Percentiles rank a stretch among this genome's conserved stretches.
Conservation (phyloP, 1,140 invertebrate genomes). For the Macrocentrus cingulum region DNA sequence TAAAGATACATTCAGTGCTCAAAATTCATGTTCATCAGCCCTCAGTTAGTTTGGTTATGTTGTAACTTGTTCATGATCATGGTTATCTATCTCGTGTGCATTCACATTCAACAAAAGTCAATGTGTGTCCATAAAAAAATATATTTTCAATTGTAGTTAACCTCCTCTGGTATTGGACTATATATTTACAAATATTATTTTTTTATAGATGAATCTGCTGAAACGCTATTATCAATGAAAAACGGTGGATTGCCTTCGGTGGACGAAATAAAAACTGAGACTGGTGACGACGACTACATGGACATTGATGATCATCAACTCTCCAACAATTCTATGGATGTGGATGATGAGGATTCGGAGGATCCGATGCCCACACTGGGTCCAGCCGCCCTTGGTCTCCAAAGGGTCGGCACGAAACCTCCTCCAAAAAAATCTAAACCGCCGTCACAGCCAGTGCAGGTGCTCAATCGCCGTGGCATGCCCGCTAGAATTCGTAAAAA, state of each 20-base stretch:
- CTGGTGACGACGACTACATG: constrained; percentile 65
- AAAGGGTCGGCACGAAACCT: constrained; percentile 74
- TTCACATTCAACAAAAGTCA: background rate
- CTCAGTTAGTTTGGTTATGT: background rate
- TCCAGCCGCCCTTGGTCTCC: constrained; percentile 74
- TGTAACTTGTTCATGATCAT: too few relatives aligned
- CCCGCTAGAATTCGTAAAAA: constrained; percentile 87
- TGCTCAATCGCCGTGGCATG: constrained; percentile 82
- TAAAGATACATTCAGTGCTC: too few relatives aligned
- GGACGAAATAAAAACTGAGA: constrained; percentile 53
- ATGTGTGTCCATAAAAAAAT: too few relatives aligned
- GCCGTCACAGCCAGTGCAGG: constrained; percentile 70
- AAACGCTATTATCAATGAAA: constrained; percentile 60
- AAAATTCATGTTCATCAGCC: background rate
- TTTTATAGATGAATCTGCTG: constrained; percentile 58
- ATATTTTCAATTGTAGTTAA: too few relatives aligned
- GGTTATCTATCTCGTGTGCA: too few relatives aligned
- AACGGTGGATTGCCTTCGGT: constrained; percentile 58
- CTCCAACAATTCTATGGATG: constrained; percentile 52
- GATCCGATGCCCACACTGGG: constrained; percentile 68
- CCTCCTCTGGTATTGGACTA: too few relatives aligned
- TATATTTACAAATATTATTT: too few relatives aligned
- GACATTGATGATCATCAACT: constrained; percentile 61
- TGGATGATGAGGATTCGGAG: constrained; percentile 65
- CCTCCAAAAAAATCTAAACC: constrained; percentile 66